phyloP scores from a whole-genome alignment of 2,888 invertebrate species.

The Elegia similella region DNA sequence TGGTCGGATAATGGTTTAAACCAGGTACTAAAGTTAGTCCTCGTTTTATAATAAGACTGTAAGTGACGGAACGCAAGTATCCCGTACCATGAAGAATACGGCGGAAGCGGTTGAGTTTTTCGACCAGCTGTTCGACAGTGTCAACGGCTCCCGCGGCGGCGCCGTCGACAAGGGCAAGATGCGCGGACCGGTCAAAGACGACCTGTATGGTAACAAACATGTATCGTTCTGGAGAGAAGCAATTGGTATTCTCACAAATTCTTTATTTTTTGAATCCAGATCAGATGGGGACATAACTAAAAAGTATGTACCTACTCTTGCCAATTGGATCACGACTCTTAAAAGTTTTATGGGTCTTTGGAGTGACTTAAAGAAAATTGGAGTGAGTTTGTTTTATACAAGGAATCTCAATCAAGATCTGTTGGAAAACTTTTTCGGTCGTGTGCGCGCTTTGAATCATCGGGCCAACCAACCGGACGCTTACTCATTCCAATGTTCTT shows the following conservation, averaged over 20 bases:
- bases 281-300: too few relatives aligned
- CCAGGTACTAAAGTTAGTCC: too few relatives aligned
- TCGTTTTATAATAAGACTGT: too few relatives aligned
- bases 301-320: too few relatives aligned
- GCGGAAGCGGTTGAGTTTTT: constrained; percentile 23
- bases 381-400: constrained; percentile 24
- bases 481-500: constrained; percentile 21
- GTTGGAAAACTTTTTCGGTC: too few relatives aligned
- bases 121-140: constrained; percentile 24
- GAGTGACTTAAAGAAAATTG: constrained; percentile 17
- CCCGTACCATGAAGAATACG: constrained; percentile 11
- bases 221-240: too few relatives aligned
- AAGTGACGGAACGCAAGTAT: too few relatives aligned
- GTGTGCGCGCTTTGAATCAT: constrained; percentile 21
- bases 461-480: constrained; percentile 25
- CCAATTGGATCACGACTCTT: constrained; percentile 23
- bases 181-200: constrained; percentile 11
- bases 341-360: constrained; percentile 23
- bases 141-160: constrained; percentile 19
- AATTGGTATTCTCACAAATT: too few relatives aligned
- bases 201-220: not conserved
- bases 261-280: too few relatives aligned
- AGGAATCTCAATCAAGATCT: constrained; percentile 26
- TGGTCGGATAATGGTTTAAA: too few relatives aligned
- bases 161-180: constrained; percentile 18